A percentile compares a stretch with the other conserved stretches of the same genome.
Evolutionary conservation across 1,140 invertebrate genomes (phyloP).

Genomic region (Maconellicoccus hirsutus): DNA sequence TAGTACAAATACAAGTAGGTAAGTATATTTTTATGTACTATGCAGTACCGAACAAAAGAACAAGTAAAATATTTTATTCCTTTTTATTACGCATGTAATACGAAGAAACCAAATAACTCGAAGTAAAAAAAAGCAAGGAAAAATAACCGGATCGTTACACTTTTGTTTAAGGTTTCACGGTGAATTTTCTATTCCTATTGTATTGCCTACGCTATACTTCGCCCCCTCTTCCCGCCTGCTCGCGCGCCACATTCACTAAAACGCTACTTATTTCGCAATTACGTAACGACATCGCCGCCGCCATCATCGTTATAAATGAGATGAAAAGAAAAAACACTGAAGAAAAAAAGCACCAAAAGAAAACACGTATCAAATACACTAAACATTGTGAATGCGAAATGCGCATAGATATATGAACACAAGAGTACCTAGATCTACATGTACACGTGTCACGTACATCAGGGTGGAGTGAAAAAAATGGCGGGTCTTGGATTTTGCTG

Average conservation of each 20-base stretch:
- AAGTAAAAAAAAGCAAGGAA: not conserved
- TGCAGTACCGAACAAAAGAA: not conserved
- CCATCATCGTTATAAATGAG: too few relatives aligned
- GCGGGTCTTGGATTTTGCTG: too few relatives aligned
- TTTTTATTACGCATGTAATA: slow-evolving; percentile 11
- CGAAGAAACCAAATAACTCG: not conserved
- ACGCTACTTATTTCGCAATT: slow-evolving; percentile 15
- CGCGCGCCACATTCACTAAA: not conserved
- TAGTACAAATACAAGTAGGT: too few relatives aligned
- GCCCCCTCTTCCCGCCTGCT: too few relatives aligned
- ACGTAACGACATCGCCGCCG: not conserved
- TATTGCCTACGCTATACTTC: not conserved
- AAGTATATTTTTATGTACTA: too few relatives aligned
- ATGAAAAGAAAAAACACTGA: not conserved
- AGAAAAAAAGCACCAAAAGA: not conserved
- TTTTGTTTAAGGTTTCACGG: slow-evolving; percentile 19
- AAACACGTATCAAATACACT: too few relatives aligned
- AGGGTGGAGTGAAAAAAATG: too few relatives aligned
- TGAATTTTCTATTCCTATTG: slow-evolving; percentile 19
- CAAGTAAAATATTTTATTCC: not conserved
- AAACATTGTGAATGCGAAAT: too few relatives aligned
- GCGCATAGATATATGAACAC: too few relatives aligned
- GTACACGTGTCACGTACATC: too few relatives aligned
- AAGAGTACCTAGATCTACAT: too few relatives aligned
- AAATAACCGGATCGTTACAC: slow-evolving; percentile 4